Evolutionary conservation across 1,140 invertebrate species (phyloP).

Genomic region (Heliconius nattereri): DNA sequence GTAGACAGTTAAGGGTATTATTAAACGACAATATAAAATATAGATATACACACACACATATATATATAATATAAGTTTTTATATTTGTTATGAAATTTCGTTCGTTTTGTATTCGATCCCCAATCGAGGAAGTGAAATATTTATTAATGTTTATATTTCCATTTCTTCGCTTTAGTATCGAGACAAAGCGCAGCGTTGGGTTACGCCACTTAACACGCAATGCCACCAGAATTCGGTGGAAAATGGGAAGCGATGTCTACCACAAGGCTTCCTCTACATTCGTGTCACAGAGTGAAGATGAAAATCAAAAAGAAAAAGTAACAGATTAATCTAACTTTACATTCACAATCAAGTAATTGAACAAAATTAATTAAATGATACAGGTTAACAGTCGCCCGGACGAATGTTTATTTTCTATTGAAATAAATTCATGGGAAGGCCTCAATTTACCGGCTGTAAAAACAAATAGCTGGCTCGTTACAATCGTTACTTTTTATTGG

Average conservation of each 20-base stretch:
- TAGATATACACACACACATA: neutral
- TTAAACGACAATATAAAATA: neutral
- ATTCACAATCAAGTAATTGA: neutral
- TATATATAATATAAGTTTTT: neutral
- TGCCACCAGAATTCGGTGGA: no score
- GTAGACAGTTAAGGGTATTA: slow-evolving; percentile 13
- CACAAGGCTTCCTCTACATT: no score
- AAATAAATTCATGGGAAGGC: slow-evolving; percentile 22
- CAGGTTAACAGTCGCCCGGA: neutral
- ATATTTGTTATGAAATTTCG: neutral
- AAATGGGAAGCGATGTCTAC: no score
- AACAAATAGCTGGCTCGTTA: slow-evolving; percentile 32
- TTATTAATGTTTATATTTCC: no score
- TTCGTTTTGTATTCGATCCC: no score
- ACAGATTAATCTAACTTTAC: neutral
- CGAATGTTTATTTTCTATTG: neutral
- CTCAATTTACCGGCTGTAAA: slow-evolving; percentile 36
- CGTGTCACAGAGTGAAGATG: no score
- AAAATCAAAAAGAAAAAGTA: no score
- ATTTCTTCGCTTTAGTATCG: no score
- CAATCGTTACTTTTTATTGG: slow-evolving; percentile 31
- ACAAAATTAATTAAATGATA: neutral
- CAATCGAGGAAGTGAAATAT: no score
- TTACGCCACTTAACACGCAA: no score
- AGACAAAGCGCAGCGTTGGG: no score